These are phyloP conservation scores for Phania funesta DNA, from an alignment of 2,888 invertebrate genomes.

Conservation along the genomic window DNA sequence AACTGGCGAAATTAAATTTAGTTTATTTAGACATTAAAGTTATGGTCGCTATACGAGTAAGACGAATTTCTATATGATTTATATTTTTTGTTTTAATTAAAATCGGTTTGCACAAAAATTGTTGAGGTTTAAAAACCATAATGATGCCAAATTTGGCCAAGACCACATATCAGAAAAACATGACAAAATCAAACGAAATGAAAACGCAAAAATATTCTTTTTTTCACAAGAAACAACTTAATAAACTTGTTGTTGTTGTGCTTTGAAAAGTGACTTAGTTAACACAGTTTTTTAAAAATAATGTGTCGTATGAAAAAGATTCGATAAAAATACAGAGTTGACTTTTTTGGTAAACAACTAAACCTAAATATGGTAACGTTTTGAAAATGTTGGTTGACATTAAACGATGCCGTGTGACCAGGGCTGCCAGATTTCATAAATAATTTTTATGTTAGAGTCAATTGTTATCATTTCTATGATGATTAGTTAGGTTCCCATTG, in stretches of 20 bases:
- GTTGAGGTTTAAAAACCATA: slow-evolving; percentile 1
- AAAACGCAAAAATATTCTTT: slow-evolving; percentile 28
- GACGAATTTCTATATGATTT: slow-evolving; percentile 21
- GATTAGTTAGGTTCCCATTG: no score
- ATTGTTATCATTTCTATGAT: no score
- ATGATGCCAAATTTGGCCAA: slow-evolving; percentile 51
- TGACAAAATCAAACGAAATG: slow-evolving; percentile 43
- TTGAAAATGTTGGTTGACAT: neutral
- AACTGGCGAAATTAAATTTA: neutral
- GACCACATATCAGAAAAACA: slow-evolving; percentile 55
- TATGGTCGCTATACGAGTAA: slow-evolving; percentile 48
- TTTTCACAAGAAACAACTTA: slow-evolving; percentile 24
- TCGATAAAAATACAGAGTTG: slow-evolving; percentile 39
- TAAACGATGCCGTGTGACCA: no score
- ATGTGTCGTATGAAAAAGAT: slow-evolving; percentile 24
- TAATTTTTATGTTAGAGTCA: no score
- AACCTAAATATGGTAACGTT: slow-evolving; percentile 44
- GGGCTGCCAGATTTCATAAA: no score
- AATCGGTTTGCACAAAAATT: slow-evolving; percentile 37
- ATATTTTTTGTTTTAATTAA: slow-evolving; percentile 48
- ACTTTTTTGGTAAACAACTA: slow-evolving; percentile 14
- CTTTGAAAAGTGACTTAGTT: slow-evolving; percentile 26
- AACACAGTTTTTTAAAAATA: slow-evolving; percentile 26
- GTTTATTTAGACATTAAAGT: slow-evolving; percentile 46
- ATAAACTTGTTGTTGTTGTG: slow-evolving; percentile 47